These are phyloP conservation scores for Tolypeutes matacus DNA, from an alignment of 2,797 vertebrate genomes.

Conservation along the genomic window DNA sequence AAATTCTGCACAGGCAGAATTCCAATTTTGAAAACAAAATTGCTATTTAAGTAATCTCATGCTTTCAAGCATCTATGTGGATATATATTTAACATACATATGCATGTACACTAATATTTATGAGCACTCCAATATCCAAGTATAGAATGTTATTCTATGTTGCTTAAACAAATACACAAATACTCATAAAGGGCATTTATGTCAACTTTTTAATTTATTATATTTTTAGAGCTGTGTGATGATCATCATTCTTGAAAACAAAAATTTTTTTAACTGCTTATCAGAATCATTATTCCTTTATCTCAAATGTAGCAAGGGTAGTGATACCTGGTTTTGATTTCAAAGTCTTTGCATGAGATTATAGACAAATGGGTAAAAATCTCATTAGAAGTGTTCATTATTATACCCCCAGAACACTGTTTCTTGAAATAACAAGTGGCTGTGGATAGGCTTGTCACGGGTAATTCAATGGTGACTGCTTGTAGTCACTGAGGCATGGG, in stretches of 20 bases:
- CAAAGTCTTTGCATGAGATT: background rate
- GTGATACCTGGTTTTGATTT: background rate
- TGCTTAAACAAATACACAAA: background rate
- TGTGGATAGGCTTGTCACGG: conserved; percentile 65
- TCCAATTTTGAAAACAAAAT: background rate
- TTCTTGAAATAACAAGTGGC: conserved; percentile 72
- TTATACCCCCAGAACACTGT: background rate
- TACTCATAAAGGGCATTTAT: background rate
- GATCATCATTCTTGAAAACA: conserved; percentile 11
- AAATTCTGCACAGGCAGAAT: background rate
- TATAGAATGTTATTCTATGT: background rate
- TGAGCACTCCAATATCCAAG: background rate
- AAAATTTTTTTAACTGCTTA: background rate
- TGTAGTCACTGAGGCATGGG: conserved; percentile 75
- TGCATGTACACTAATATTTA: background rate
- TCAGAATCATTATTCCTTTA: background rate
- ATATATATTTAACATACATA: background rate
- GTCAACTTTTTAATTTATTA: background rate
- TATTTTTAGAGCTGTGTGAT: background rate
- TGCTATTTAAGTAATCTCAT: background rate
- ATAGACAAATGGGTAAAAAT: conserved; percentile 36
- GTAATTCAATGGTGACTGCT: conserved; percentile 80
- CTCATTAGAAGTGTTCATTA: conserved; percentile 68
- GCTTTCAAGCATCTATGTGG: background rate
- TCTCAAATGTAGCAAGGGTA: background rate